These are phyloP conservation scores for Natrix natrix DNA, from an alignment of 2,797 vertebrate species.

Conservation along the genomic window DNA sequence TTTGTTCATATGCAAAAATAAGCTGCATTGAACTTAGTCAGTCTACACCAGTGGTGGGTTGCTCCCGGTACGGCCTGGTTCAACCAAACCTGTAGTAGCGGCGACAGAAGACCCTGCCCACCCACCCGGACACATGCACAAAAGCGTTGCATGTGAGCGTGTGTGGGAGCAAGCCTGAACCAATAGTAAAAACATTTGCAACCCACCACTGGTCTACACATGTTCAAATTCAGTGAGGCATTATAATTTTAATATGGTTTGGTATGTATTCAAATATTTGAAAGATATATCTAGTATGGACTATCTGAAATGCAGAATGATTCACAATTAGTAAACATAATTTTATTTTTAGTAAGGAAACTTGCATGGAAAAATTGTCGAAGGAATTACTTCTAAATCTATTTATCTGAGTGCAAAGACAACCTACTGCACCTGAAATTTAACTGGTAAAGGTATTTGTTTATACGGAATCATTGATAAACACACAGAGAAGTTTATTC, in stretches of 20 bases:
- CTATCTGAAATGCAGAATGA: not conserved
- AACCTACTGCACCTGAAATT: not conserved
- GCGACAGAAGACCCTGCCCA: too few species aligned
- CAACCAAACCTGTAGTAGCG: too few species aligned
- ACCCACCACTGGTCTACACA: not conserved
- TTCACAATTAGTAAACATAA: not conserved
- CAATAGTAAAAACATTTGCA: too few species aligned
- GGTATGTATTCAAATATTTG: constrained; percentile 3
- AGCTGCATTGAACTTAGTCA: not conserved
- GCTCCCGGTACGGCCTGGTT: too few species aligned
- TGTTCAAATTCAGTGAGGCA: not conserved
- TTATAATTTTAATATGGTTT: not conserved
- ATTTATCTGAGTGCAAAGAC: not conserved
- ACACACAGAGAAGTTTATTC: not conserved
- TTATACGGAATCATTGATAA: not conserved
- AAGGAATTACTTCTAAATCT: not conserved
- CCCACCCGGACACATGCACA: too few species aligned
- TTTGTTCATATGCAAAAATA: not conserved
- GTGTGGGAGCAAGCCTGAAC: too few species aligned
- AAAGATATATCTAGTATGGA: not conserved
- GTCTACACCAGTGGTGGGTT: not conserved
- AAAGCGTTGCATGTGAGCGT: too few species aligned
- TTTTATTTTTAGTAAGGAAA: not conserved
- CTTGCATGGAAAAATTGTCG: not conserved
- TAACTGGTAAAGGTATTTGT: not conserved